A percentile compares a stretch with the other conserved stretches of the same genome.
Conservation (phyloP, 2,113 vertebrate species). For the Pipa parva region DNA sequence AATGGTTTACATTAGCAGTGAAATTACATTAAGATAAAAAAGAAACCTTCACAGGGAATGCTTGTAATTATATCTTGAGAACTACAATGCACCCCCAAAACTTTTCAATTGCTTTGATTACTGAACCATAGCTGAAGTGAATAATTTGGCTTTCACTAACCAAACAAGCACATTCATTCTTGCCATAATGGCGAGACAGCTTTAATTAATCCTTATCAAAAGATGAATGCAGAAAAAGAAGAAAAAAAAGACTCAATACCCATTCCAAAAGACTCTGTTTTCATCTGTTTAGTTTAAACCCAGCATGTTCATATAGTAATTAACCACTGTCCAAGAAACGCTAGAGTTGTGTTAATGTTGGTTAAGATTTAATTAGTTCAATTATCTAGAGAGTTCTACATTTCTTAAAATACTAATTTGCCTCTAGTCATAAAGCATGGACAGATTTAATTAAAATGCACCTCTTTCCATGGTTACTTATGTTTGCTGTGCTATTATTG, state of each 20-base stretch:
- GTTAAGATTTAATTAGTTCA: conserved; percentile 82
- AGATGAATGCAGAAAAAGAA: conserved; percentile 74
- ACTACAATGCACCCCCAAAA: conserved; percentile 79
- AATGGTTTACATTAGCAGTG: conserved; percentile 45
- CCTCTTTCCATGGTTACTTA: neutral
- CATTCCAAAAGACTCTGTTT: conserved; percentile 74
- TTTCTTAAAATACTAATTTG: conserved; percentile 63
- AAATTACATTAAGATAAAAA: conserved; percentile 61
- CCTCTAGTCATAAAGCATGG: conserved; percentile 61
- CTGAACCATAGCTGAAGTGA: conserved; percentile 84
- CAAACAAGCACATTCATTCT: conserved; percentile 92
- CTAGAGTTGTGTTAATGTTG: conserved; percentile 71
- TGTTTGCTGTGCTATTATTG: conserved; percentile 21
- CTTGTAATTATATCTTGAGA: conserved; percentile 73
- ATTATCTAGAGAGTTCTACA: conserved; percentile 71
- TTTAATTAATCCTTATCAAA: conserved; percentile 98
- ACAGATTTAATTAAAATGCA: neutral
- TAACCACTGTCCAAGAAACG: conserved; percentile 71
- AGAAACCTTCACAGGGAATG: conserved; percentile 63
- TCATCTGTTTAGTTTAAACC: conserved; percentile 78
- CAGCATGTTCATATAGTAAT: conserved; percentile 71
- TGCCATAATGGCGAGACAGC: conserved; percentile 81
- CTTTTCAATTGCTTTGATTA: conserved; percentile 86
- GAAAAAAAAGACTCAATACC: conserved; percentile 74
- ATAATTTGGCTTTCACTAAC: conserved; percentile 85